phyloP scores from a whole-genome alignment of 2,797 vertebrate genomes.

The Chloroceryle amazona region DNA sequence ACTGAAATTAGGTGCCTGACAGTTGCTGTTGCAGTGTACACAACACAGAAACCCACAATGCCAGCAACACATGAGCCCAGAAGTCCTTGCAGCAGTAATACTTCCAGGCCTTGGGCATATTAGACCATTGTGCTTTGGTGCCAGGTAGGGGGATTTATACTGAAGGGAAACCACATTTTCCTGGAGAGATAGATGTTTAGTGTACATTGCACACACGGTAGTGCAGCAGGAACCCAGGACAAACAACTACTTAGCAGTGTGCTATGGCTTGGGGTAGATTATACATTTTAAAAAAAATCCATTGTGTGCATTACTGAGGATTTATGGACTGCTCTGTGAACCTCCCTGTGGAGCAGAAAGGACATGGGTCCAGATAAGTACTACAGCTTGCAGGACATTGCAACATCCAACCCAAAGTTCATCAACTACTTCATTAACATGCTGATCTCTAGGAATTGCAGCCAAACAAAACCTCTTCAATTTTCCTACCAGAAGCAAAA shows the following conservation, averaged over 20 bases:
- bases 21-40: not conserved
- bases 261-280: not conserved
- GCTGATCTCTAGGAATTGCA: conserved; percentile 15
- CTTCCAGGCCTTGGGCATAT: not conserved
- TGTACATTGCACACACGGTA: not conserved
- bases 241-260: not conserved
- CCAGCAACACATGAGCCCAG: not conserved
- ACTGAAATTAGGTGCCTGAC: not conserved
- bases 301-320: not conserved
- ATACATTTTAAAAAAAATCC: conserved; percentile 23
- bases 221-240: not conserved
- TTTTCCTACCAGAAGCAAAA: not conserved
- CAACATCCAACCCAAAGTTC: conserved; percentile 61
- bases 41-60: not conserved
- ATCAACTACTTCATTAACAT: not conserved
- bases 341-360: not conserved
- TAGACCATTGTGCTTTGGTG: not conserved
- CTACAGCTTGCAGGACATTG: not conserved
- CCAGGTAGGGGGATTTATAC: not conserved
- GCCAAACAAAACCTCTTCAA: conserved; percentile 1
- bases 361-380: conserved; percentile 38
- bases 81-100: not conserved
- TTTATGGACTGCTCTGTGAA: conserved; percentile 30
- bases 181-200: not conserved
- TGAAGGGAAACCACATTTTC: not conserved